Conservation (phyloP, 2,888 invertebrate genomes). For the Orthosia incerta region DNA sequence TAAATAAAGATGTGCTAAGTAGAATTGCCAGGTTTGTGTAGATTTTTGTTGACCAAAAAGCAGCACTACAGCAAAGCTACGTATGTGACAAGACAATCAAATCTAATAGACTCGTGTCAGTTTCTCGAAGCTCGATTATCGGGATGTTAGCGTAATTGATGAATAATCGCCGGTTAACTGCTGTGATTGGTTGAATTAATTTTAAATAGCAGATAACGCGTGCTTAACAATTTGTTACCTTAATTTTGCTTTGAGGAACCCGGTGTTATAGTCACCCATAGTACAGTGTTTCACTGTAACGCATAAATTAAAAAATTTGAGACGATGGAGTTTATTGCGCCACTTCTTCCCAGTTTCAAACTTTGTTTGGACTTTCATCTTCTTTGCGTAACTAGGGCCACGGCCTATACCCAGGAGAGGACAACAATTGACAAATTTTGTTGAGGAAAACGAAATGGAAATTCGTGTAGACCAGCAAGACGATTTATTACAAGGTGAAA, state of each 20-base stretch:
- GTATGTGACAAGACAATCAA: not conserved
- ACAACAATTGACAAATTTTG: not conserved
- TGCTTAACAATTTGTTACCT: too few species aligned
- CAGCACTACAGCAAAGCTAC: not conserved
- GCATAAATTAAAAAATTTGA: too few species aligned
- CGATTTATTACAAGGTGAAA: not conserved
- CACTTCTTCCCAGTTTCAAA: not conserved
- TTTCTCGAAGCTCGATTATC: too few species aligned
- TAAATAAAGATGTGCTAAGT: not conserved
- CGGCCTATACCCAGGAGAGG: not conserved
- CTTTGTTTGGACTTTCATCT: not conserved
- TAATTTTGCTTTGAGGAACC: too few species aligned
- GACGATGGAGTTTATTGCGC: not conserved
- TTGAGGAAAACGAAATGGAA: too few species aligned
- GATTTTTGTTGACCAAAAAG: not conserved
- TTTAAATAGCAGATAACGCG: too few species aligned
- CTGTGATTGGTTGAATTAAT: too few species aligned
- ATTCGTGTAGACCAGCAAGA: not conserved
- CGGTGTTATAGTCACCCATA: too few species aligned
- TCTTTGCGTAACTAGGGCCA: not conserved
- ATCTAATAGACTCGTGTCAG: not conserved
- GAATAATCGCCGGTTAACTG: too few species aligned
- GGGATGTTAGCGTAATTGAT: too few species aligned
- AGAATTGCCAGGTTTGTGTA: not conserved
- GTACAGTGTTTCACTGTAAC: too few species aligned